phyloP scores from a whole-genome alignment of 2,888 invertebrate species.

The Calameuta filiformis region DNA sequence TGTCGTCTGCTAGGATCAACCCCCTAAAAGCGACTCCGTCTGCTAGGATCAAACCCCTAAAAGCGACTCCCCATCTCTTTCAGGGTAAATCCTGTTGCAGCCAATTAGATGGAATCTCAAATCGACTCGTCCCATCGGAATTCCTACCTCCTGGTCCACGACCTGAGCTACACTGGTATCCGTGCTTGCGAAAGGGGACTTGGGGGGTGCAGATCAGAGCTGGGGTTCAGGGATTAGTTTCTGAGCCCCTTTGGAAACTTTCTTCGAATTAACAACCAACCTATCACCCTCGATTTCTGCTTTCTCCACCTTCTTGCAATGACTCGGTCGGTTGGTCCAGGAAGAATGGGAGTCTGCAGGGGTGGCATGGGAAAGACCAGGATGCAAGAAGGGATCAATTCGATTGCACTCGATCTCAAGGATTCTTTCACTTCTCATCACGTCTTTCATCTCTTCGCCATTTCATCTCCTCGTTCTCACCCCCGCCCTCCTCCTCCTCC shows the following conservation, averaged over 20 bases:
- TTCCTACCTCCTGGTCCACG: neutral
- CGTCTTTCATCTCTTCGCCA: conserved; percentile 9
- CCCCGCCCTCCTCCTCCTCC: neutral
- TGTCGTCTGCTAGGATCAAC: conserved; percentile 6
- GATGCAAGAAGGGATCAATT: no score
- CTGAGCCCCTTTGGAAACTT: conserved; percentile 13
- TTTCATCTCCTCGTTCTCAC: neutral
- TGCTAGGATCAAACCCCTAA: neutral
- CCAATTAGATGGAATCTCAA: conserved; percentile 43
- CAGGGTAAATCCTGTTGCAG: conserved; percentile 17
- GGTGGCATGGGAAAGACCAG: no score
- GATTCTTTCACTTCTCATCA: neutral
- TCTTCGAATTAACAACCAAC: conserved; percentile 2
- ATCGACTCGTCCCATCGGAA: conserved; percentile 21
- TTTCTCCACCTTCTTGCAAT: no score
- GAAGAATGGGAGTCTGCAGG: no score
- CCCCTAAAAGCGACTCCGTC: no score
- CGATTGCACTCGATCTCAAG: no score
- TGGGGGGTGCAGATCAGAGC: no score
- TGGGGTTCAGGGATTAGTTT: neutral
- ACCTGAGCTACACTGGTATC: neutral
- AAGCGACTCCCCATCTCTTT: no score
- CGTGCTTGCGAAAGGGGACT: no score
- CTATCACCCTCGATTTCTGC: no score
- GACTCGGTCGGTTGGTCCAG: no score